Conservation (phyloP, 2,888 invertebrate genomes). For the Eudemis profundana region DNA sequence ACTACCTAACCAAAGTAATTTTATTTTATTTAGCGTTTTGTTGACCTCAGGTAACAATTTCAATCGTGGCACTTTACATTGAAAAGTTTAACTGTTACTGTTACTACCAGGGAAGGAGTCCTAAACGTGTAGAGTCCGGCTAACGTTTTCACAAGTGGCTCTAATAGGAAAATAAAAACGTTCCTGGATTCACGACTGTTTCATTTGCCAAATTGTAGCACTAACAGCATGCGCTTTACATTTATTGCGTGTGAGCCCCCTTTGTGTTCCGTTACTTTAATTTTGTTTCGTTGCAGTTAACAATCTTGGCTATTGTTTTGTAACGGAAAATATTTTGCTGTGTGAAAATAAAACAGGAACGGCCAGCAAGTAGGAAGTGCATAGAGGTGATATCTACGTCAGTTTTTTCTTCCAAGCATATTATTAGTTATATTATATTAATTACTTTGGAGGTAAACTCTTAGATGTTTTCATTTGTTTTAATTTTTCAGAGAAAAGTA, state of each 20-base stretch:
- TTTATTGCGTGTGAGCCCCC: slow-evolving; percentile 35
- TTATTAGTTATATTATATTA: no score
- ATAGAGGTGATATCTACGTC: no score
- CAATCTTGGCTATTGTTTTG: slow-evolving; percentile 17
- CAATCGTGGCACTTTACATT: background rate
- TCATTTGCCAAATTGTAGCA: slow-evolving; percentile 41
- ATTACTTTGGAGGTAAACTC: no score
- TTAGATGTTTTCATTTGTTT: no score
- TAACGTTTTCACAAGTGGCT: slow-evolving; percentile 24
- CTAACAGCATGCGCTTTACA: slow-evolving; percentile 35
- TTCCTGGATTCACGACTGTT: slow-evolving; percentile 18
- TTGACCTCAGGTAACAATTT: background rate
- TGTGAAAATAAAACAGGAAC: no score
- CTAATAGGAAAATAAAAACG: slow-evolving; percentile 36
- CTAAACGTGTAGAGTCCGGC: slow-evolving; percentile 1
- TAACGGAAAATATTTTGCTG: background rate
- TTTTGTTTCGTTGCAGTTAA: slow-evolving; percentile 25
- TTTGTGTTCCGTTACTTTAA: slow-evolving; percentile 35
- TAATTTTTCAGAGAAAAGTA: no score
- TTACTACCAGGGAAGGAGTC: background rate
- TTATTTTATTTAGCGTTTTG: no score
- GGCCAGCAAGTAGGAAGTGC: no score
- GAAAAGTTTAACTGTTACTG: background rate
- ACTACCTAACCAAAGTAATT: no score
- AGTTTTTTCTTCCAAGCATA: no score